phyloP scores from a whole-genome alignment of 2,888 invertebrate species.

The Lamellibrachia columna region DNA sequence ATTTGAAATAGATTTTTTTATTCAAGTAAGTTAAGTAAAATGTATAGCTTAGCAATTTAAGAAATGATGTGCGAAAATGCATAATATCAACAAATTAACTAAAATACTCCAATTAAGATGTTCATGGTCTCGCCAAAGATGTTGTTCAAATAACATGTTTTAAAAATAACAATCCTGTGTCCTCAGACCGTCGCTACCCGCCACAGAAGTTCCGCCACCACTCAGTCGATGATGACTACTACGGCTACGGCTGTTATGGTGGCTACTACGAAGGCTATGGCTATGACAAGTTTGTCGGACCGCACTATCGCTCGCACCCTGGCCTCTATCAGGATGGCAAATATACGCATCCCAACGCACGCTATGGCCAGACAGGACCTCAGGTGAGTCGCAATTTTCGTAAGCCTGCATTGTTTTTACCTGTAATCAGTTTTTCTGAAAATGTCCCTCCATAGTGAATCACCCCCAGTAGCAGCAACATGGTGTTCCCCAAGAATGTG shows the following conservation, averaged over 20 bases:
- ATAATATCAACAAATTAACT: too few species aligned
- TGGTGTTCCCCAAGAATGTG: too few species aligned
- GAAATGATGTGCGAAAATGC: too few species aligned
- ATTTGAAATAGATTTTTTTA: too few species aligned
- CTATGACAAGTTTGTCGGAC: conserved; percentile 47
- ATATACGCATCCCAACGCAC: conserved; percentile 53
- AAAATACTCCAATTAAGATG: too few species aligned
- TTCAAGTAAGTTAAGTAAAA: too few species aligned
- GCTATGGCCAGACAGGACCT: not conserved
- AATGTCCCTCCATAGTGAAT: too few species aligned
- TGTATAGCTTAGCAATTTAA: too few species aligned
- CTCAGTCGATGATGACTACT: conserved; percentile 61
- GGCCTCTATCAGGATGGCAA: conserved; percentile 50
- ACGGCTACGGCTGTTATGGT: conserved; percentile 51
- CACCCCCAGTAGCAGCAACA: too few species aligned
- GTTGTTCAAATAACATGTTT: too few species aligned
- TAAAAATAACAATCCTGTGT: not conserved
- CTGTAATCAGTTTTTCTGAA: not conserved
- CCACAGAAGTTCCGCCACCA: conserved; percentile 50
- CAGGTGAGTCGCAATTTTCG: conserved; percentile 48
- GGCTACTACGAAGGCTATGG: conserved; percentile 41
- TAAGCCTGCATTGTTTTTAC: not conserved
- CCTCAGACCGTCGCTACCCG: conserved; percentile 50
- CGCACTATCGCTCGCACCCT: conserved; percentile 59
- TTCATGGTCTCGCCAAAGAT: too few species aligned